These are phyloP conservation scores for Temnothorax ravouxi DNA, from an alignment of 2,888 invertebrate species.

Conservation along the genomic window DNA sequence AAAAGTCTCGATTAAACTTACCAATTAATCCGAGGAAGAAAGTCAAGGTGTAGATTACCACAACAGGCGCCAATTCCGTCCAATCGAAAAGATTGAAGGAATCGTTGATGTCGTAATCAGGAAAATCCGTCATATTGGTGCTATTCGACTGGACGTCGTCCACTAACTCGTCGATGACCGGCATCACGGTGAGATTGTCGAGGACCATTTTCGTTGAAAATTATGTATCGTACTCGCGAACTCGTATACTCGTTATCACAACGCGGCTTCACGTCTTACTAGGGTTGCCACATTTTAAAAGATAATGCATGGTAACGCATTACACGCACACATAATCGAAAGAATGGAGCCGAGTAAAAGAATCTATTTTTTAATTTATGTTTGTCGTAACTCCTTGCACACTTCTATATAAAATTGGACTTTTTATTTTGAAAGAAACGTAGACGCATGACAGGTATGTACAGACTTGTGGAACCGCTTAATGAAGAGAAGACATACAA, in stretches of 20 bases:
- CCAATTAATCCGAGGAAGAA: constrained; percentile 89
- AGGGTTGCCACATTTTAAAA: constrained; percentile 10
- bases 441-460: neutral
- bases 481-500: neutral
- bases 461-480: neutral
- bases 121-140: constrained; percentile 78
- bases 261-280: neutral
- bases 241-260: neutral
- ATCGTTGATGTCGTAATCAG: constrained; percentile 87
- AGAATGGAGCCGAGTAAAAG: neutral
- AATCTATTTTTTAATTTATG: neutral
- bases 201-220: neutral
- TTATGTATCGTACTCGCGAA: neutral
- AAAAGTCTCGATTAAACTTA: constrained; percentile 80
- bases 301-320: neutral
- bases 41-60: constrained; percentile 88
- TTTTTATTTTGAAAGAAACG: neutral
- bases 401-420: neutral
- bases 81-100: constrained; percentile 87
- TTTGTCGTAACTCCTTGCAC: neutral
- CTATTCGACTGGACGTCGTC: constrained; percentile 71
- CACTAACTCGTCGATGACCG: constrained; percentile 44
- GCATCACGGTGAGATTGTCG: constrained; percentile 14
- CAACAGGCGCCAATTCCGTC: constrained; percentile 88
- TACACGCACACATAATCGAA: neutral